Percentiles rank a stretch among this genome's conserved stretches.
phyloP scores from a whole-genome alignment of 2,888 invertebrate species.

The Conomelus anceps region DNA sequence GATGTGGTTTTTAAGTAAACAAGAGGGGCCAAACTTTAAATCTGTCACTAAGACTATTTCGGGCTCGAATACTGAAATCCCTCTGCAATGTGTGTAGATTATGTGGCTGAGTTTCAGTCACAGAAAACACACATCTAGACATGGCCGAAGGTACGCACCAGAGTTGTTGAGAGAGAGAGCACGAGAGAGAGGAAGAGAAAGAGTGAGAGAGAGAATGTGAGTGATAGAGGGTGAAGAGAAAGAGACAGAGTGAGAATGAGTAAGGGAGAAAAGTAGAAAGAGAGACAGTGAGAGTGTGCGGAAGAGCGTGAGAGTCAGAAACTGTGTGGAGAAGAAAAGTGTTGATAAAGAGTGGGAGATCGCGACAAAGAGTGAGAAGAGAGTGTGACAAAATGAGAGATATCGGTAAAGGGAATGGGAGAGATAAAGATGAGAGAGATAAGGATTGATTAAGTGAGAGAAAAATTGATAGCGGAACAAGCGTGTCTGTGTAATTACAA shows the following conservation, averaged over 20 bases:
- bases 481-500: background rate
- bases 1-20: slow-evolving; percentile 11
- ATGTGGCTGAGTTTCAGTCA: background rate
- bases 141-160: slow-evolving; percentile 1
- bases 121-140: slow-evolving; percentile 10
- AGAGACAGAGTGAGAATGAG: background rate
- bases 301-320: background rate
- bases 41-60: slow-evolving; percentile 34
- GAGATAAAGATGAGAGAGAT: background rate
- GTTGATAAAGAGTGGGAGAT: too few relatives aligned
- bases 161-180: background rate
- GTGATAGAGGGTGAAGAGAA: background rate
- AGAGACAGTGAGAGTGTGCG: background rate
- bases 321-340: too few relatives aligned
- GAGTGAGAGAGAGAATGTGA: background rate
- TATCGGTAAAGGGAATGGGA: too few relatives aligned
- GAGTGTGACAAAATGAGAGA: too few relatives aligned
- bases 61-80: slow-evolving; percentile 22
- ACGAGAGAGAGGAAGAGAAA: background rate
- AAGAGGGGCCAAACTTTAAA: slow-evolving; percentile 23
- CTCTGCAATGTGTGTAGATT: background rate
- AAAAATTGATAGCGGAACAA: background rate
- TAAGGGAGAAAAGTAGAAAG: background rate
- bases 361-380: too few relatives aligned
- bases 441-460: background rate